phyloP scores from a whole-genome alignment of 2,888 invertebrate genomes.

The Marronus borbonicus region DNA sequence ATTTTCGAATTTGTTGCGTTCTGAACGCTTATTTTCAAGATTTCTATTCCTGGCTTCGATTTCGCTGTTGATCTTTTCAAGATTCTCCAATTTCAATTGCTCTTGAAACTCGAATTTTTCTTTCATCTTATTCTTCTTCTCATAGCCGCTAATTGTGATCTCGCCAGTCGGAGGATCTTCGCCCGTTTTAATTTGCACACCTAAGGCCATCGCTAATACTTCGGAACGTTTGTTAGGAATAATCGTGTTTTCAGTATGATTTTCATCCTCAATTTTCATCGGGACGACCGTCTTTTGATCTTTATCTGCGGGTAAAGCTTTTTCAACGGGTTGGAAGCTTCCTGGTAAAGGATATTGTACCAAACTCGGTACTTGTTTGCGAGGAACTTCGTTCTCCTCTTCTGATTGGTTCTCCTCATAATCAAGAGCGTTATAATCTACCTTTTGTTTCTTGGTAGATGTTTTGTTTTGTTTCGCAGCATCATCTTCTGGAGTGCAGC shows the following conservation, averaged over 20 bases:
- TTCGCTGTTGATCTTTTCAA: slow-evolving; percentile 26
- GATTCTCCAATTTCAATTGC: slow-evolving; percentile 33
- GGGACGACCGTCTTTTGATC: slow-evolving; percentile 15
- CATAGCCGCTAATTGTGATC: slow-evolving; percentile 64
- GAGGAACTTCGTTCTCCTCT: slow-evolving; percentile 62
- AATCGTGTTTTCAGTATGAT: slow-evolving; percentile 50
- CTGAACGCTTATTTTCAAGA: slow-evolving; percentile 58
- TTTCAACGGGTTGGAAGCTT: slow-evolving; percentile 60
- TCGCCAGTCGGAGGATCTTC: slow-evolving; percentile 66
- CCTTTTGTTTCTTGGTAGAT: slow-evolving; percentile 58
- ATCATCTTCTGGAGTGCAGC: slow-evolving; percentile 34
- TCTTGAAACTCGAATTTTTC: slow-evolving; percentile 39
- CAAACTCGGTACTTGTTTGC: slow-evolving; percentile 65
- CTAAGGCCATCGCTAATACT: slow-evolving; percentile 75
- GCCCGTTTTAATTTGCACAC: slow-evolving; percentile 68
- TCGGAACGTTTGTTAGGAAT: slow-evolving; percentile 62
- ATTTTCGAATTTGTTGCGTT: slow-evolving; percentile 66
- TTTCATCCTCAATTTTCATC: slow-evolving; percentile 21
- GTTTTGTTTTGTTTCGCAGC: slow-evolving; percentile 17
- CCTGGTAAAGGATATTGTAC: slow-evolving; percentile 69
- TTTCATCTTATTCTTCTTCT: slow-evolving; percentile 61
- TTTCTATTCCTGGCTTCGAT: slow-evolving; percentile 36
- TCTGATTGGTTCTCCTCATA: slow-evolving; percentile 74
- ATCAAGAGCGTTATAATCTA: slow-evolving; percentile 83
- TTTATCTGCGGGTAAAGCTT: slow-evolving; percentile 52